Conservation (phyloP, 2,888 invertebrate genomes). For the Ecliptopera silaceata region DNA sequence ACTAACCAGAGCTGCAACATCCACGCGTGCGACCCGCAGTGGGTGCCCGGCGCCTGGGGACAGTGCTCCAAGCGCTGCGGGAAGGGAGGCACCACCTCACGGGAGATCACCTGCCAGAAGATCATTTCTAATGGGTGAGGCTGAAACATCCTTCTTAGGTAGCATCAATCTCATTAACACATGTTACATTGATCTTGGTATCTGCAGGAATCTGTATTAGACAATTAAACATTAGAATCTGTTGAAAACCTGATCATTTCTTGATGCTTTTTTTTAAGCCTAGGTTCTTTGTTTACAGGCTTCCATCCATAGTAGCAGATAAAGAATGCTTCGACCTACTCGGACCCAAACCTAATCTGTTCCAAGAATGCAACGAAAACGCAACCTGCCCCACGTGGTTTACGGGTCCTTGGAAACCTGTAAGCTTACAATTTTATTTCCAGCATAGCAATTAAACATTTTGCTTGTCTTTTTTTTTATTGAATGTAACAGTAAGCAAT, state of each 20-base stretch:
- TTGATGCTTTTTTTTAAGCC: too few relatives aligned
- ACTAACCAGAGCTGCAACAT: slow-evolving; percentile 88
- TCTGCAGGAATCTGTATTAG: too few relatives aligned
- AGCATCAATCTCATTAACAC: too few relatives aligned
- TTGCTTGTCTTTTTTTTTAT: too few relatives aligned
- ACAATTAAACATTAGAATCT: too few relatives aligned
- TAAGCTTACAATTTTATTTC: slow-evolving; percentile 65
- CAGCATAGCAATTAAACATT: not conserved
- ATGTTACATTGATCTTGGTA: too few relatives aligned
- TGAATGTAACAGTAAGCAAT: too few relatives aligned
- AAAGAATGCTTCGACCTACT: slow-evolving; percentile 86
- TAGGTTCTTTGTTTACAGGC: slow-evolving; percentile 51
- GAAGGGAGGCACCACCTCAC: slow-evolving; percentile 86
- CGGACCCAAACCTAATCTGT: slow-evolving; percentile 87
- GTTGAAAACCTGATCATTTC: too few relatives aligned
- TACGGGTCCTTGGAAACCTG: slow-evolving; percentile 94
- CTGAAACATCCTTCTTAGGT: too few relatives aligned
- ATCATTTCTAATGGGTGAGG: slow-evolving; percentile 87
- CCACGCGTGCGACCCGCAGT: slow-evolving; percentile 90
- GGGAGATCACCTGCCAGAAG: slow-evolving; percentile 91
- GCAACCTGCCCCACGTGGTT: slow-evolving; percentile 94
- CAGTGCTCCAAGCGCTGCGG: slow-evolving; percentile 93
- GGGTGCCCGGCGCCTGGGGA: slow-evolving; percentile 91
- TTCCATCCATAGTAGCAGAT: slow-evolving; percentile 88
- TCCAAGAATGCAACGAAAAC: slow-evolving; percentile 89